A percentile compares a stretch with the other conserved stretches of the same genome.
phyloP scores from a whole-genome alignment of 2,113 vertebrate species.

The Eublepharis macularius region DNA sequence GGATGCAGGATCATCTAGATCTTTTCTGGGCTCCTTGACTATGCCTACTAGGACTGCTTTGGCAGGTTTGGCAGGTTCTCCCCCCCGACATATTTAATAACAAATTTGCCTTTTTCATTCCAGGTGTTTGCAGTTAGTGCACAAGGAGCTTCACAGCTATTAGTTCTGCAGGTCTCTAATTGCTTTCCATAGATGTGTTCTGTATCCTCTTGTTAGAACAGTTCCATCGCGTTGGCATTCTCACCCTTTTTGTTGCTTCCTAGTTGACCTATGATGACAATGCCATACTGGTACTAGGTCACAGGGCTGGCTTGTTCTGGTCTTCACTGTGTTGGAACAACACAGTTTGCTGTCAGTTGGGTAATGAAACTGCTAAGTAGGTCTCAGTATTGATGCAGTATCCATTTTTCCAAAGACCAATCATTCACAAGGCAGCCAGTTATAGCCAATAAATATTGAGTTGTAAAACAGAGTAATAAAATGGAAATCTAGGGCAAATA shows the following conservation, averaged over 20 bases:
- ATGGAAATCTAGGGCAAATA: slow-evolving; percentile 26
- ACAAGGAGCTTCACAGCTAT: not conserved
- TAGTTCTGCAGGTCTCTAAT: not conserved
- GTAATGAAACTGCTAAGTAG: slow-evolving; percentile 19
- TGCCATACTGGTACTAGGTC: slow-evolving; percentile 1
- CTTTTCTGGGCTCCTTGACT: too few relatives aligned
- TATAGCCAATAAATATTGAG: not conserved
- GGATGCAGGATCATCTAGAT: too few relatives aligned
- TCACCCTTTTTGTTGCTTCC: slow-evolving; percentile 19
- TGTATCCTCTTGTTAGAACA: slow-evolving; percentile 36
- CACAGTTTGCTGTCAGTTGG: slow-evolving; percentile 5
- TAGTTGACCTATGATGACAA: not conserved
- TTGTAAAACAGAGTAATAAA: slow-evolving; percentile 8
- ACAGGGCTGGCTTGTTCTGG: not conserved
- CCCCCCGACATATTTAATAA: too few relatives aligned
- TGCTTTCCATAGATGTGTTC: slow-evolving; percentile 23
- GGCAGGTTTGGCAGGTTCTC: too few relatives aligned
- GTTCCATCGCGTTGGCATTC: slow-evolving; percentile 7
- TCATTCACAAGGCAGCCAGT: slow-evolving; percentile 28
- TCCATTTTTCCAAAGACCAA: not conserved
- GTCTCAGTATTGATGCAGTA: slow-evolving; percentile 17
- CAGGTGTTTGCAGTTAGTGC: too few relatives aligned
- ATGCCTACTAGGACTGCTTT: too few relatives aligned
- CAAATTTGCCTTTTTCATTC: too few relatives aligned
- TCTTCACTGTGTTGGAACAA: not conserved